A percentile compares a stretch with the other conserved stretches of the same genome.
These are phyloP conservation scores for Synanthedon formicaeformis DNA, from an alignment of 2,888 invertebrate species.

Conservation along the genomic window DNA sequence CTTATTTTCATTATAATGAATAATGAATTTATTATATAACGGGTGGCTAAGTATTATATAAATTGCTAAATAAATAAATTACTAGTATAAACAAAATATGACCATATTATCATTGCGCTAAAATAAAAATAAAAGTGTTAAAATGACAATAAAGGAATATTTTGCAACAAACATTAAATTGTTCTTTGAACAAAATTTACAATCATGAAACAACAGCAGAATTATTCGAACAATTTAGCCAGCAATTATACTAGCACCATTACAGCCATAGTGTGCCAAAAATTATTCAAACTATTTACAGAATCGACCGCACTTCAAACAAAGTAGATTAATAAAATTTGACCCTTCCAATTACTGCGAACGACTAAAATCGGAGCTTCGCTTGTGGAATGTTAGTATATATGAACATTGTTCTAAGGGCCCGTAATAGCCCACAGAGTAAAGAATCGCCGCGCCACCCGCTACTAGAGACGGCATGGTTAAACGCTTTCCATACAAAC, in stretches of 20 bases:
- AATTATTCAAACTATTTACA: not conserved
- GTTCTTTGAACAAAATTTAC: not conserved
- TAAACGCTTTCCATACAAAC: too few relatives aligned
- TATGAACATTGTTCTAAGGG: not conserved
- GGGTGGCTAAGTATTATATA: too few relatives aligned
- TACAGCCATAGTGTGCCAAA: not conserved
- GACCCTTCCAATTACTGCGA: not conserved
- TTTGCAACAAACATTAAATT: not conserved
- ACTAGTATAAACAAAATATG: too few relatives aligned
- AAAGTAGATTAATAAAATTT: not conserved
- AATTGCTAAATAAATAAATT: too few relatives aligned
- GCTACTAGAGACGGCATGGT: too few relatives aligned
- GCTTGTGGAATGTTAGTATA: not conserved
- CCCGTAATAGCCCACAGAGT: not conserved
- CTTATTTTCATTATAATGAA: too few relatives aligned
- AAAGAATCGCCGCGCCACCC: not conserved
- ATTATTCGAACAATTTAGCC: not conserved
- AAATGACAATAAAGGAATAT: not conserved
- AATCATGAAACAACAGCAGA: not conserved
- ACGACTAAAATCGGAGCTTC: not conserved
- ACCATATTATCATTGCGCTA: too few relatives aligned
- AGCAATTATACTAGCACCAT: not conserved
- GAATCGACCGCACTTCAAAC: not conserved
- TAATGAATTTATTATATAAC: too few relatives aligned
- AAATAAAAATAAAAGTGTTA: too few relatives aligned